Base-by-base conservation (phyloP, 2,113 vertebrate species). In the Scatophagus argus region DNA sequence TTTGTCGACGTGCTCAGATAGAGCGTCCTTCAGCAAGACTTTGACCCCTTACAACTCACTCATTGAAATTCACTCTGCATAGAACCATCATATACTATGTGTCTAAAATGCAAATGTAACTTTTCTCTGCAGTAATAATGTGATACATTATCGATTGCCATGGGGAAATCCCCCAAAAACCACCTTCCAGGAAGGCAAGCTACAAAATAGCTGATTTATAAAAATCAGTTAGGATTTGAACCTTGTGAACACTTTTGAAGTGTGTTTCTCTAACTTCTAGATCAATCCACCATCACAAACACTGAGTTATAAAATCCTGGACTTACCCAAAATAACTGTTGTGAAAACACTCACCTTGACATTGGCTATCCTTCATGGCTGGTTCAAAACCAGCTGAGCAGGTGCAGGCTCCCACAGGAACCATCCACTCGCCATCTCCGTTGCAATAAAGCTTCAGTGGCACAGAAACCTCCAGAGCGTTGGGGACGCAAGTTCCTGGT, bases 391-490 rank as follows among this genome's bases (percentile, higher is more conserved):
- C 98, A 5, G 97, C 88, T 0, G 96, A 95, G 74, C 98, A 99
- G 0, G 98, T 99, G 72, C 98, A 99, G 0, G 97, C 96, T 41
- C 98, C 98, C 14, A 99, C 97, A 0, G 98, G 98, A 75, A 99
- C 98, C 98, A 99, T 99, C 98, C 98, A 99, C 79, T 99, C 98
- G 1, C 98, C 98, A 0, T 99, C 98, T 0, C 98, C 98, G 0
- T 99, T 99, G 92, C 98, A 99, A 88, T 99, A 99, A 23, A 99
- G 96, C 83, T 98, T 99, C 23, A 99, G 93, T 0, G 98, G 98
- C 44, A 99, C 98, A 0, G 98, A 99, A 65, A 98, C 96, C 93
- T 99, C 98, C 82, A 98, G 85, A 0, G 97, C 97, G 0, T 99
- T 99, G 43, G 96, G 91, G 60, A 99, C 96, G 54, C 98, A 99